phyloP scores from a whole-genome alignment of 92 coral and sea anemone species.

The Bergia sp. region DNA sequence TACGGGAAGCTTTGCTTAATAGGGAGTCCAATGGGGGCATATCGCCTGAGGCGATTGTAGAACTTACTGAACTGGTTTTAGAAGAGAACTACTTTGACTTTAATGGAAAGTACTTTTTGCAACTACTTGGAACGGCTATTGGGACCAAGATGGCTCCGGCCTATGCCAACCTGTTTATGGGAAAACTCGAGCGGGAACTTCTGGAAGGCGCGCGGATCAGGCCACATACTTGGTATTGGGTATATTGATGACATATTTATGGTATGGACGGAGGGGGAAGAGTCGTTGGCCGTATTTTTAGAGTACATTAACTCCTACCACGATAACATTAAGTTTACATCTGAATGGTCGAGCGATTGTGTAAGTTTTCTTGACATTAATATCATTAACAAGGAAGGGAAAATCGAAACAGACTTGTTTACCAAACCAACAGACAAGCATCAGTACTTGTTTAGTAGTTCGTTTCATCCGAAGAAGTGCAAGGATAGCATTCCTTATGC shows the following conservation, averaged over 20 bases:
- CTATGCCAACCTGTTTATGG: not conserved
- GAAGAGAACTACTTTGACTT: too few species aligned
- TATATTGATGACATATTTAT: conserved; percentile 51
- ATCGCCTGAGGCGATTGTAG: too few species aligned
- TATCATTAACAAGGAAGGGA: conserved; percentile 15
- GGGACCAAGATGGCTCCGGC: not conserved
- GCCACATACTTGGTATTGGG: conserved; percentile 44
- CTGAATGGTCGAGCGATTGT: conserved; percentile 6
- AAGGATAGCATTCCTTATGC: conserved; percentile 51
- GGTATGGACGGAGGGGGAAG: conserved; percentile 49
- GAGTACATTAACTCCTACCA: conserved; percentile 13
- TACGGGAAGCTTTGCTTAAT: too few species aligned
- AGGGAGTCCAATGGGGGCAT: too few species aligned
- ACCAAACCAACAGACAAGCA: conserved; percentile 46
- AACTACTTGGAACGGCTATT: not conserved
- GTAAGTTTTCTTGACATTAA: conserved; percentile 39
- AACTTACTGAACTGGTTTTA: too few species aligned
- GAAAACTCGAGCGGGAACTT: conserved; percentile 1
- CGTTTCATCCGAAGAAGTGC: conserved; percentile 47
- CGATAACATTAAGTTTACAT: conserved; percentile 48
- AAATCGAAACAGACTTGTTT: conserved; percentile 46
- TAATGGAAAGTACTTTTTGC: too few species aligned
- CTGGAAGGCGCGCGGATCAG: conserved; percentile 1
- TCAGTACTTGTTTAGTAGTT: conserved; percentile 38
- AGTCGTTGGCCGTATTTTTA: conserved; percentile 12